These are phyloP conservation scores for Dexiosoma caninum DNA, from an alignment of 2,888 invertebrate species.

Conservation along the genomic window DNA sequence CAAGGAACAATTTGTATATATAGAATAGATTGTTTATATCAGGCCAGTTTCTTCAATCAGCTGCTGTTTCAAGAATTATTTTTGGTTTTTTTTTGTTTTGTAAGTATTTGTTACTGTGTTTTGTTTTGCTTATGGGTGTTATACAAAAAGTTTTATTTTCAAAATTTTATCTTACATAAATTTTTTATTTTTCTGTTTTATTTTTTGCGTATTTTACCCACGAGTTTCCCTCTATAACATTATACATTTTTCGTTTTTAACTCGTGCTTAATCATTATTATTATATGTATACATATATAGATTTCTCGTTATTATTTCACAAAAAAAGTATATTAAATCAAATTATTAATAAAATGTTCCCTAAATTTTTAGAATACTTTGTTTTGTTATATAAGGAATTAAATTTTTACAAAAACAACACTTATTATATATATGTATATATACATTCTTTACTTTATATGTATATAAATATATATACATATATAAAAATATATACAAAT, in stretches of 20 bases:
- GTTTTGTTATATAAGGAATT: conserved; percentile 19
- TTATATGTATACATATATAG: conserved; percentile 15
- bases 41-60: background rate
- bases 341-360: conserved; percentile 27
- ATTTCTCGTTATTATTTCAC: conserved; percentile 56
- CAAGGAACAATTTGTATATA: conserved; percentile 59
- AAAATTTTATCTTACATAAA: conserved; percentile 44
- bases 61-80: background rate
- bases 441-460: too few relatives aligned
- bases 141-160: conserved; percentile 50
- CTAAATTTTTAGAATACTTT: conserved; percentile 35
- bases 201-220: conserved; percentile 51
- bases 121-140: conserved; percentile 38
- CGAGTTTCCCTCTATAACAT: conserved; percentile 8
- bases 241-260: conserved; percentile 51
- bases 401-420: conserved; percentile 23
- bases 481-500: conserved; percentile 19
- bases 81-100: conserved; percentile 16
- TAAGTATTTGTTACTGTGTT: conserved; percentile 34
- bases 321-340: conserved; percentile 52
- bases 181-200: conserved; percentile 30
- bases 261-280: conserved; percentile 45
- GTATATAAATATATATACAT: background rate
- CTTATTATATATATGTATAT: conserved; percentile 41
- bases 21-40: conserved; percentile 62